Evolutionary conservation across 2,113 vertebrate genomes (phyloP), one percentile per base, ranked within the genome.

Genomic region (Thalassoma bifasciatum): DNA sequence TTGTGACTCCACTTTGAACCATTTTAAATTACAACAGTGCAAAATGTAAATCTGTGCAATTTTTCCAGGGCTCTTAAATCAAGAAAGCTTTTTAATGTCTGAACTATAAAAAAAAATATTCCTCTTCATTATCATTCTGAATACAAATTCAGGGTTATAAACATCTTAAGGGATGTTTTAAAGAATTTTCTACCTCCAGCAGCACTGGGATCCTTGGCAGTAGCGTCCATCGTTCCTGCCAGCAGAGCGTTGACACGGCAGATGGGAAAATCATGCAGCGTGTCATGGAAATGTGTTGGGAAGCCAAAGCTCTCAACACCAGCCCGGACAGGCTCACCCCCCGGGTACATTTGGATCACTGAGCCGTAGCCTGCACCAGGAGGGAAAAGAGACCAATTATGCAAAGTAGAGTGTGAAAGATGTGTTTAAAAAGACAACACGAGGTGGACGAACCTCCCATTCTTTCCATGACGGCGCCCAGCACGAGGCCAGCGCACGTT

Each of bases 231-330:
- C 0, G 91, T 95, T 34, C 96, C 96, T 70, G 95, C 94, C 66
- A 98, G 91, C 66, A 99, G 90, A 90, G 94, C 95, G 4, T 95
- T 94, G 79, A 98, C 93, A 88, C 96, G 95, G 91, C 94, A 95
- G 87, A 99, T 95, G 47, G 98, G 97, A 72, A 99, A 99, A 70
- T 97, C 96, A 46, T 97, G 94, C 34, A 99, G 94, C 9, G 81
- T 93, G 26, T 94, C 77, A 30, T 96, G 95, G 88, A 98, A 99
- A 66, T 78, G 92, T 26, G 91, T 90, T 10, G 97, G 97, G 86
- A 99, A 99, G 73, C 97, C 97, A 90, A 98, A 99, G 88, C 94
- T 96, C 50, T 96, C 94, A 86, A 97, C 95, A 69, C 96, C 97
- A 63, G 95, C 94, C 77, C 96, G 94, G 7, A 96, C 91, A 2